Conservation (phyloP, 1,140 invertebrate species). For the Listronotus oregonensis region DNA sequence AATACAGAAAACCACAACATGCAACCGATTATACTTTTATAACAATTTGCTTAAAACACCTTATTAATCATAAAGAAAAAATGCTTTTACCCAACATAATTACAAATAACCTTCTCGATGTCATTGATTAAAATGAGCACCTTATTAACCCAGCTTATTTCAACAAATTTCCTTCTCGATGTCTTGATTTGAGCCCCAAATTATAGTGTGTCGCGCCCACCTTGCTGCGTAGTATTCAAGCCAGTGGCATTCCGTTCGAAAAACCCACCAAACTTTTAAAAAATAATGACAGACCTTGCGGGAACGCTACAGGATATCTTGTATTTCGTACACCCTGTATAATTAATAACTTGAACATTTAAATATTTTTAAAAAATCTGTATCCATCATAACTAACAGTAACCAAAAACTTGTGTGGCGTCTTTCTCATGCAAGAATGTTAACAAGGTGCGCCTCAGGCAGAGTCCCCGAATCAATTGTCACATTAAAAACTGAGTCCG, state of each 20-base stretch:
- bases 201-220: slow-evolving; percentile 13
- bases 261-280: too few relatives aligned
- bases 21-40: too few relatives aligned
- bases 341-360: not conserved
- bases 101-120: too few relatives aligned
- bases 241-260: slow-evolving; percentile 1
- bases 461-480: slow-evolving; percentile 1
- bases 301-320: too few relatives aligned
- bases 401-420: not conserved
- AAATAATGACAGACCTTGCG: too few relatives aligned
- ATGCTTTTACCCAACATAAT: too few relatives aligned
- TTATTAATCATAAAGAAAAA: too few relatives aligned
- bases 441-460: not conserved
- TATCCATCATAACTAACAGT: too few relatives aligned
- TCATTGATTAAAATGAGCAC: too few relatives aligned
- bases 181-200: slow-evolving; percentile 21
- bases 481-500: slow-evolving; percentile 10
- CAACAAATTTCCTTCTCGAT: slow-evolving; percentile 23
- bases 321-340: not conserved
- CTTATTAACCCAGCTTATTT: slow-evolving; percentile 21
- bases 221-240: not conserved
- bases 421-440: not conserved
- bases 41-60: too few relatives aligned
- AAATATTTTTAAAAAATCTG: too few relatives aligned
- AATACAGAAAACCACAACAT: too few relatives aligned